Evolutionary conservation across 2,888 invertebrate species (phyloP), one percentile per base, ranked within the genome.

Genomic region (Dicranocentrus wangi): DNA sequence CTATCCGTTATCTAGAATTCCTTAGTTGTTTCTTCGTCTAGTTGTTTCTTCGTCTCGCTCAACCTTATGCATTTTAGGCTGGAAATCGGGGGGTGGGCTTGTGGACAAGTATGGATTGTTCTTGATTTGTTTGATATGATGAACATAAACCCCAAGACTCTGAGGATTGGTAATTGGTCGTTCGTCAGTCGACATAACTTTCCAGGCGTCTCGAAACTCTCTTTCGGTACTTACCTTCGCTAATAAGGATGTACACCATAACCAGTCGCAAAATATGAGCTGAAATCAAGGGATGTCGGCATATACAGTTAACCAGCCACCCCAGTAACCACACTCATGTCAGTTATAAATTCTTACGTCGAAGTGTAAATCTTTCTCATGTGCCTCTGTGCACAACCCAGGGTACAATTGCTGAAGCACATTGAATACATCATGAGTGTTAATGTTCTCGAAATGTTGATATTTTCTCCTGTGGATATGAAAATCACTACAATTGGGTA

Each of bases 221-320:
- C 77, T 60, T 8, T 82, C 83, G 8, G 72, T 68, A 23, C 83
- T 82, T 13, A 53, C 42, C 13, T 83, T 77, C 1, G 83, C 82
- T 43, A 82, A 71, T 0, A 82, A 25, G 5, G 79, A 72, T 1
- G 75, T 51, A 25, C 76, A 81, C 84, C 84, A 86, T 0, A 86
- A 55, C 86, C 86, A 86, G 55, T 86, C 86, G 42, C 85, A 85
- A 51, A 86, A 86, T 1, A 83, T 71, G 43, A 86, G 58, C 85
- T 86, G 28, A 0, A 78, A 55, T 63, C 17, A 71, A 47, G 42
- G n/a, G n/a, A n/a, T n/a, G n/a, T n/a, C n/a, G n/a, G n/a, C n/a
- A n/a, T n/a, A n/a, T n/a, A n/a, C n/a, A n/a, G 13, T 39, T 39
- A 13, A 39, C 13, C 39, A 39, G 13, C 13, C 8, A 13, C 39